These are phyloP conservation scores for Ariopsis seemanni DNA, from an alignment of 2,113 vertebrate species.

Conservation along the genomic window DNA sequence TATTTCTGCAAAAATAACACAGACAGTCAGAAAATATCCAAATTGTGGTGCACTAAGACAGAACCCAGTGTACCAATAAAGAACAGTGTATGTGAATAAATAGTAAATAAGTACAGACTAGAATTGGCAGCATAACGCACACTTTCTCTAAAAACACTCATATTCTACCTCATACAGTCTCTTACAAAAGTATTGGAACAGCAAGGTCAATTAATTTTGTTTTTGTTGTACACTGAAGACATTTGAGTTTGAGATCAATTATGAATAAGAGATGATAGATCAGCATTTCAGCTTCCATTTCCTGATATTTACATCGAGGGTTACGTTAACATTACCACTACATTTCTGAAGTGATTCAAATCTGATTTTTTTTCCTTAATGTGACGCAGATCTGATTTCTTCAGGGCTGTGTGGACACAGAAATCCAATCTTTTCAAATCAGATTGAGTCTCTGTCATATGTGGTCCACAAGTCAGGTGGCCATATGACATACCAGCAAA, in stretches of 20 bases:
- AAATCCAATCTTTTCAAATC: too few relatives aligned
- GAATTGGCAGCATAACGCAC: not conserved
- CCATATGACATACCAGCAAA: too few relatives aligned
- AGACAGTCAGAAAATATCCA: conserved; percentile 2
- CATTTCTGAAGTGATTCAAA: too few relatives aligned
- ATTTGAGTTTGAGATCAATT: not conserved
- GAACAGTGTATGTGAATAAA: not conserved
- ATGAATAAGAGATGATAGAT: not conserved
- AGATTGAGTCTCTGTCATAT: too few relatives aligned
- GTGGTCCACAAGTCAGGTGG: too few relatives aligned
- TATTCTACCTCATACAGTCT: not conserved
- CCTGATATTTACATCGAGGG: not conserved
- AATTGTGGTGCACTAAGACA: not conserved
- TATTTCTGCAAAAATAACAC: not conserved
- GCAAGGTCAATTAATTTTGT: not conserved
- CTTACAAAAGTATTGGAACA: not conserved
- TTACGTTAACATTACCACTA: too few relatives aligned
- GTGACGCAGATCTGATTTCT: too few relatives aligned
- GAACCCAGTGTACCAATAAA: not conserved
- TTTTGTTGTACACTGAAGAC: not conserved
- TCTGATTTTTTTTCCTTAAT: too few relatives aligned
- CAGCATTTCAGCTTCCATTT: not conserved
- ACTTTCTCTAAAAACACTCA: not conserved
- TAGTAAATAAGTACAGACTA: conserved; percentile 16
- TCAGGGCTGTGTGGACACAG: too few relatives aligned